Percentiles rank a stretch among this genome's conserved stretches.
Conservation (phyloP, 1,140 invertebrate genomes). For the Apis dorsata region DNA sequence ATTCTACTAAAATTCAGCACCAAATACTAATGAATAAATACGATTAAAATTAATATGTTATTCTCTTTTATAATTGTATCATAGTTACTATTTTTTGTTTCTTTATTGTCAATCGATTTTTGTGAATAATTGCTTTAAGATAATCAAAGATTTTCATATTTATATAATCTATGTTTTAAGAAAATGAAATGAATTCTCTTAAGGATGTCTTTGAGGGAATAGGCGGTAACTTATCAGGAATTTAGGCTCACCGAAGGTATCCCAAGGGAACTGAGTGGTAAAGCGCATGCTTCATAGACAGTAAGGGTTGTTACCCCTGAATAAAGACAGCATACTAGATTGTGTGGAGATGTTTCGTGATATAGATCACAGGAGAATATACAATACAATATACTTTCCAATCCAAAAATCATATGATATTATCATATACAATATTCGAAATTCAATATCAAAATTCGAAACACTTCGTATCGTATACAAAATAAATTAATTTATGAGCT, state of each 20-base stretch:
- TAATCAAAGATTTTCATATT: constrained; percentile 16
- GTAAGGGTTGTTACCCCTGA: constrained; percentile 56
- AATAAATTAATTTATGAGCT: no score
- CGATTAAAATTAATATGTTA: no score
- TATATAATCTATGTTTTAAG: constrained; percentile 19
- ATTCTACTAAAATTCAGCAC: no score
- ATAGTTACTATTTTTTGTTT: no score
- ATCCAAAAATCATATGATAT: not conserved
- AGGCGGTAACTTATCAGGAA: constrained; percentile 73
- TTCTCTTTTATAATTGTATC: no score
- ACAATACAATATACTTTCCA: no score
- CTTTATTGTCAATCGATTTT: constrained; percentile 31
- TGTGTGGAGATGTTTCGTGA: not conserved
- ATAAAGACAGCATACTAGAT: not conserved
- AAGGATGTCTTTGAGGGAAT: constrained; percentile 63
- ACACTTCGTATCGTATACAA: no score
- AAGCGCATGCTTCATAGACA: constrained; percentile 63
- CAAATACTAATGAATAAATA: no score
- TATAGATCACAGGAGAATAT: not conserved
- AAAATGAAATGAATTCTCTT: constrained; percentile 15
- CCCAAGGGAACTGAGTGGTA: constrained; percentile 28
- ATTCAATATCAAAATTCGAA: no score
- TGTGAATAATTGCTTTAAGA: constrained; percentile 13
- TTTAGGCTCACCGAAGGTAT: constrained; percentile 64
- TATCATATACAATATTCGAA: not conserved